Conservation (phyloP, 1,140 invertebrate genomes). For the Drosophila arizonae region DNA sequence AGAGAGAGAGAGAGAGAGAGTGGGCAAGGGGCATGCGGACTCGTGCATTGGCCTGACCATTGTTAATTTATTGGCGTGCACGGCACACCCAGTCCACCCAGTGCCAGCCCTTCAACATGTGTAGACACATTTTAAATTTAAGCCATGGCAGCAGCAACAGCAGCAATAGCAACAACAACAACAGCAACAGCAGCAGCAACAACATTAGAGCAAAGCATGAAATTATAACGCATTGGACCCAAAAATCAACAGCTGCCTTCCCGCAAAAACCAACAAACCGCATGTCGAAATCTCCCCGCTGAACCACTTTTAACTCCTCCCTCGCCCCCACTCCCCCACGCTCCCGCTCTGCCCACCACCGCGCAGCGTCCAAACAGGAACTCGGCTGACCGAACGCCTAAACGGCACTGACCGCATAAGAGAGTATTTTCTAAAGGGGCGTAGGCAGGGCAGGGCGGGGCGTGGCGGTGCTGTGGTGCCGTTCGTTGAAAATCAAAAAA, state of each 20-base stretch:
- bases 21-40: neutral
- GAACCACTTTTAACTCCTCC: constrained; percentile 8
- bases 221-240: constrained; percentile 78
- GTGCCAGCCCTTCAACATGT: constrained; percentile 41
- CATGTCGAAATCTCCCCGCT: constrained; percentile 54
- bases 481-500: constrained; percentile 56
- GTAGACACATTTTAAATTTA: constrained; percentile 75
- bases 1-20: neutral
- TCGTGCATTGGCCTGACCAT: constrained; percentile 54
- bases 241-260: constrained; percentile 77
- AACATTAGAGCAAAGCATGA: constrained; percentile 46
- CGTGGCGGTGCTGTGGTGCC: neutral
- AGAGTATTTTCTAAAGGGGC: constrained; percentile 23
- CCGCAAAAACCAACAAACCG: constrained; percentile 77
- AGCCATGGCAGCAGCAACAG: constrained; percentile 38
- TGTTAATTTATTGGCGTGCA: constrained; percentile 74
- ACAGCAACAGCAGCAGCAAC: constrained; percentile 27
- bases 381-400: constrained; percentile 71
- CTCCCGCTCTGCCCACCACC: neutral
- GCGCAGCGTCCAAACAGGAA: constrained; percentile 42
- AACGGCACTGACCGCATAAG: constrained; percentile 76
- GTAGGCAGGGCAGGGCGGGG: neutral
- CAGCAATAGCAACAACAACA: constrained; percentile 22
- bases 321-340: neutral
- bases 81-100: constrained; percentile 9